Conservation (phyloP, 2,888 invertebrate genomes). For the Diloba caeruleocephala region DNA sequence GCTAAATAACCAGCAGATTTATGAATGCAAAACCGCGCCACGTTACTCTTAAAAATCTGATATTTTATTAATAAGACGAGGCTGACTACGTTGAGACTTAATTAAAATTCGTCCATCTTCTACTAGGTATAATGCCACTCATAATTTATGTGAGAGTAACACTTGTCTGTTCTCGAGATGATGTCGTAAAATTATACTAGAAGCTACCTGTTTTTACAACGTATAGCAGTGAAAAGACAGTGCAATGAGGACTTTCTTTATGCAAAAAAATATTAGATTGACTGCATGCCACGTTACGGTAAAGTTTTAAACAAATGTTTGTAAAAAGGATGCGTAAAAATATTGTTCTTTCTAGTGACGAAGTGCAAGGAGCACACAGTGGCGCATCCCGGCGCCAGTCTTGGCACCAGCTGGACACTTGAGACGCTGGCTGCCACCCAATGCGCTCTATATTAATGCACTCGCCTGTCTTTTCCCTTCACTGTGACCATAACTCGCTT, state of each 20-base stretch:
- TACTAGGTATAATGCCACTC: constrained; percentile 48
- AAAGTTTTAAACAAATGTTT: constrained; percentile 4
- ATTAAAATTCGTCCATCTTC: constrained; percentile 68
- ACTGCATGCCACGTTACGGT: constrained; percentile 1
- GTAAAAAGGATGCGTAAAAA: constrained; percentile 7
- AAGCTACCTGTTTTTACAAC: constrained; percentile 62
- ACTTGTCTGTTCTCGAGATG: constrained; percentile 63
- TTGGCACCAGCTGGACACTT: constrained; percentile 81
- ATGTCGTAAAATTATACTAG: constrained; percentile 64
- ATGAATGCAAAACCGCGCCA: constrained; percentile 41
- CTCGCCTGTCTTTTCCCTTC: constrained; percentile 79
- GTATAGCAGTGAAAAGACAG: constrained; percentile 35
- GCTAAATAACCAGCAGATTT: constrained; percentile 36
- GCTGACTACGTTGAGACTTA: constrained; percentile 56
- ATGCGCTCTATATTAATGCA: constrained; percentile 85
- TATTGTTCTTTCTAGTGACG: constrained; percentile 20
- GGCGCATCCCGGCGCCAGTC: constrained; percentile 58
- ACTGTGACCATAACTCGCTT: constrained; percentile 76
- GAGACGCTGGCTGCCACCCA: constrained; percentile 85
- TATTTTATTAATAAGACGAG: constrained; percentile 56
- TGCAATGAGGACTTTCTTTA: constrained; percentile 34
- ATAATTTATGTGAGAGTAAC: constrained; percentile 64
- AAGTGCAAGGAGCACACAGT: constrained; percentile 40
- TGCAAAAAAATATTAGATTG: constrained; percentile 25
- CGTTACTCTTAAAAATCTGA: constrained; percentile 53